These are phyloP conservation scores for Steromphala cineraria DNA, from an alignment of 2,888 invertebrate genomes.

Conservation along the genomic window DNA sequence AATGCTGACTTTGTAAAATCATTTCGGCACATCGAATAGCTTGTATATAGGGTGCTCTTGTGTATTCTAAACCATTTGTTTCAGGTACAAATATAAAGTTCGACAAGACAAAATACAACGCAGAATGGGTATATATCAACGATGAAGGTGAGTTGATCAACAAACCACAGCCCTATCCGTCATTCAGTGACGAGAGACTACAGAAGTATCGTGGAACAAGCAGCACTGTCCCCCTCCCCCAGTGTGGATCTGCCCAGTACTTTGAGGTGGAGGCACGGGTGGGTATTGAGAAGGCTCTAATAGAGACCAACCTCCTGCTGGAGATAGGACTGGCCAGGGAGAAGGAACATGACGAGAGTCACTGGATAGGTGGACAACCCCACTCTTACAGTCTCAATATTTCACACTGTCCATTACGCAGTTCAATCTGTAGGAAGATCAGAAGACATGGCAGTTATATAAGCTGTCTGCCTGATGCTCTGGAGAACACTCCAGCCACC, in stretches of 20 bases:
- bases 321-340: neutral
- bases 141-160: neutral
- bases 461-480: neutral
- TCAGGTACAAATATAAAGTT: neutral
- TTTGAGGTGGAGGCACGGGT: neutral
- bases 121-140: neutral
- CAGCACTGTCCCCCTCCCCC: neutral
- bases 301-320: neutral
- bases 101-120: neutral
- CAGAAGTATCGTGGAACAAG: neutral
- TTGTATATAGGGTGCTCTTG: too few relatives aligned
- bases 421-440: neutral
- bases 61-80: neutral
- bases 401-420: neutral
- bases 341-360: neutral
- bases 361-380: neutral
- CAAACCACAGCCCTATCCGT: neutral
- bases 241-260: neutral
- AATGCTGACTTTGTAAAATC: too few relatives aligned
- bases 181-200: neutral
- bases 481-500: neutral
- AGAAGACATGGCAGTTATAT: neutral
- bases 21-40: too few relatives aligned
- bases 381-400: neutral
- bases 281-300: neutral